Evolutionary conservation across 1,140 invertebrate genomes (phyloP), one percentile per base, ranked within the genome.

Genomic region (Drosophila ironensis): DNA sequence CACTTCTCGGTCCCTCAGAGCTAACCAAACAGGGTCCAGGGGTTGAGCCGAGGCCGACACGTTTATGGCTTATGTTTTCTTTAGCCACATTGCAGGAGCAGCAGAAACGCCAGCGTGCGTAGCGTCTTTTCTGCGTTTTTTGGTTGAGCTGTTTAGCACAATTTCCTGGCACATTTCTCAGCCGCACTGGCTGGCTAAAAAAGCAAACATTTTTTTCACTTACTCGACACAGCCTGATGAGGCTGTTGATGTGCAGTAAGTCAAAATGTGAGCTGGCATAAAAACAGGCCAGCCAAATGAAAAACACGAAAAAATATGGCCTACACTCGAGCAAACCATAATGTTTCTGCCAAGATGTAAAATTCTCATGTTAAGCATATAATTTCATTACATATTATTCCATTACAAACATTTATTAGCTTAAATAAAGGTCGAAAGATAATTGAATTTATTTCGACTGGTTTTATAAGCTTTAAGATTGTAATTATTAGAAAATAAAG

Each of bases 141-240:
- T 73, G n/a, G 68, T 53, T 38, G 33, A 63, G 80, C 66, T 56
- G 60, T 48, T 81, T 69, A 72, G 77, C 71, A 82, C 72, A 81
- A 81, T 81, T 82, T 81, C 72, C 77, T 81, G 77, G 54, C 67
- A 60, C 68, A 76, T 81, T 81, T 81, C 77, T 81, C 72, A 76
- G 54, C 46, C 48, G 45, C 42, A 60, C 27, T 28, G 27, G 28
- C 30, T 28, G 52, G 52, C 25, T 47, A 51, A 51, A 45, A 64
- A 45, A 71, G 53, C 50, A 51, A 37, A 68, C 52, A 86, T 78
- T 80, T 84, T 84, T 74, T 82, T 82, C 52, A 86, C 78, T 84
- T 84, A 80, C 48, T 56, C 45, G 52, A 19, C 48, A 27, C 41
- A 41, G 57, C 74, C 68, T 74, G 77, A 69, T 68, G 71, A 76